Evolutionary conservation across 2,797 vertebrate species (phyloP), one percentile per base, ranked within the genome.

Genomic region (Hephaestus fuliginosus): DNA sequence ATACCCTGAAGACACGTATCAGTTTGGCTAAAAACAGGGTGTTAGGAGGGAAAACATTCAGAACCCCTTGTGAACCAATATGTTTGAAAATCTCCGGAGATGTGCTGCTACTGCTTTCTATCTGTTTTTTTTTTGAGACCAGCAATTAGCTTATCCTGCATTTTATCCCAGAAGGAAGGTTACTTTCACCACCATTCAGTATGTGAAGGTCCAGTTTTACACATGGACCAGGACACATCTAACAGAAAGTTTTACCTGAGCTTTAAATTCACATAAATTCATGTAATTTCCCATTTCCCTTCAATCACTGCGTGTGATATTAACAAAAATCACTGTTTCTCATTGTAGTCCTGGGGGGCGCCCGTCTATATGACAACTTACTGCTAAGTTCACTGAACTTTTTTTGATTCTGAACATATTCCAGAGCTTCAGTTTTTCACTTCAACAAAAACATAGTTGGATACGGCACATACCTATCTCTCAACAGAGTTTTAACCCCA

Each of bases 1-100:
- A 91, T 89, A 89, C 92, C 94, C 91, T 10, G 51, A 90, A 92
- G 93, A 88, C 90, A 90, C 76, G 86, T 90, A 91, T 92, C 85
- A 87, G 85, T 90, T 93, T 89, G 87, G 91, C 86, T 90, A 87
- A 92, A 94, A 93, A 94, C 89, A 80, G 81, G 87, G 86, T 88
- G 80, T 87, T 86, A 70, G 80, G 89, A 86, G 80, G 78, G 5
- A 86, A 93, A 88, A 88, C 86, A 87, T 88, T 87, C 58, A 70
- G 64, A 86, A 82, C 79, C 85, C 70, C 84, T 85, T 72, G 81
- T 86, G 85, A 92, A 89, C 84, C 70, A 86, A 84, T 85, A 74
- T 89, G 80, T 86, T 88, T 73, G 48, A 82, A 84, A 82, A 22
- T 86, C 89, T 86, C 87, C 5, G 9, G 84, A 88, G 87, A 88